Conservation (phyloP, 2,113 vertebrate genomes). For the Chrysemys picta region DNA sequence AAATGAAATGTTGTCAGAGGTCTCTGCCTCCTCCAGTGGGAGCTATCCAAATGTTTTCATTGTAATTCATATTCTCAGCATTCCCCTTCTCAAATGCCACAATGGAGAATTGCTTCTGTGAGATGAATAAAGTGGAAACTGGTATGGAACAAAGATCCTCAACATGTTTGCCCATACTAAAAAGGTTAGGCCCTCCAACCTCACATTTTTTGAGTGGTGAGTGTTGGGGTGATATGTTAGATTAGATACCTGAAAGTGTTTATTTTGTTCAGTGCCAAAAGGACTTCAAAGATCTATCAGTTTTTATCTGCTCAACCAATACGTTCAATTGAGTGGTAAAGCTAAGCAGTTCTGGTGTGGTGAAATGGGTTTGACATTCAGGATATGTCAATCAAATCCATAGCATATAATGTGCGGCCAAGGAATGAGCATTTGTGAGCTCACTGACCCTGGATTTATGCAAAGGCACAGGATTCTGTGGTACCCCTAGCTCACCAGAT, state of each 20-base stretch:
- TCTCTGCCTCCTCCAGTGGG: not conserved
- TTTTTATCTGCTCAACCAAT: not conserved
- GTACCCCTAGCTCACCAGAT: not conserved
- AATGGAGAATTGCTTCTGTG: not conserved
- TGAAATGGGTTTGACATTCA: not conserved
- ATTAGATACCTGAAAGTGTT: not conserved
- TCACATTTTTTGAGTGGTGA: not conserved
- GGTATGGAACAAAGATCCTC: not conserved
- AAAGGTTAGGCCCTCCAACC: not conserved
- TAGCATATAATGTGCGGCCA: not conserved
- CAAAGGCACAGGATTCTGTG: not conserved
- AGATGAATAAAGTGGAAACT: not conserved
- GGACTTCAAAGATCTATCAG: not conserved
- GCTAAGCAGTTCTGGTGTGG: not conserved
- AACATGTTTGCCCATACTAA: not conserved
- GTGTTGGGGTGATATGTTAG: not conserved
- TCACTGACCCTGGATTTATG: not conserved
- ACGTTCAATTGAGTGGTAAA: not conserved
- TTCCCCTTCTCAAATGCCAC: not conserved
- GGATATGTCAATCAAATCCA: not conserved
- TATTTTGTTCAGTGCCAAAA: not conserved
- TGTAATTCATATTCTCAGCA: not conserved
- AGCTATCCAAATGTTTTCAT: not conserved
- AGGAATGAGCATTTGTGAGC: not conserved
- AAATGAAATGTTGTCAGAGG: not conserved